Evolutionary conservation across 2,113 vertebrate species (phyloP), one percentile per base, ranked within the genome.

Genomic region (Alectura lathami): DNA sequence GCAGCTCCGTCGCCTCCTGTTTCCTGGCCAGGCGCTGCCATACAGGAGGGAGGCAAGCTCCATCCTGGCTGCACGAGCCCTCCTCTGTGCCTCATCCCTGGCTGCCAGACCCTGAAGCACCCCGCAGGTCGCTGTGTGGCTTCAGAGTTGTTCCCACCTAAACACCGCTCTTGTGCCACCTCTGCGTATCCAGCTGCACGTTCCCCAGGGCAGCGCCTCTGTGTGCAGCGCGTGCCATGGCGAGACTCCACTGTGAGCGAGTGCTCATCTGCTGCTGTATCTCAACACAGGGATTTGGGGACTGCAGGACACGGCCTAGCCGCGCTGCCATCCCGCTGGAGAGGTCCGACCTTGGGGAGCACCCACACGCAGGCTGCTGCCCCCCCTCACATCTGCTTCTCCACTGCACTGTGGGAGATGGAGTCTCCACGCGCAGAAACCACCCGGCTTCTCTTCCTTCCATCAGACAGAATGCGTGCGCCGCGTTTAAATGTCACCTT

Each of bases 1-100:
- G 34, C 20, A 7, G 9, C 34, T 7, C 3, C 17, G 2, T 6
- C 20, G 32, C 30, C 18, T 5, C 40, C 18, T 47, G 7, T 1
- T 4, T 9, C 4, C 11, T 4, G 20, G 26, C 42, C 21, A 2
- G 42, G 42, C 1, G 12, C 1, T 56, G 48, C 80, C 48, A 38
- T 1, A 6, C 11, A 13, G 29, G 21, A 29, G n/a, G n/a, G n/a
- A 62, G 47, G 29, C 8, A 3, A 20, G 38, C 45, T 47, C 79
- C 38, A 23, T 24, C 47, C 20, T 3, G 30, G 40, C 72, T 6
- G 14, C 34, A 40, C 11, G n/a, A 43, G 51, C 20, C 42, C n/a
- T 42, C 6, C 17, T 26, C 30, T 2, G 20, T 13, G 30, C 57
- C 27, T 63, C 21, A 21, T 3, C 57, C 42, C 85, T 16, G 38